Conservation (phyloP, 2,888 invertebrate species). For the Fabriciana adippe region DNA sequence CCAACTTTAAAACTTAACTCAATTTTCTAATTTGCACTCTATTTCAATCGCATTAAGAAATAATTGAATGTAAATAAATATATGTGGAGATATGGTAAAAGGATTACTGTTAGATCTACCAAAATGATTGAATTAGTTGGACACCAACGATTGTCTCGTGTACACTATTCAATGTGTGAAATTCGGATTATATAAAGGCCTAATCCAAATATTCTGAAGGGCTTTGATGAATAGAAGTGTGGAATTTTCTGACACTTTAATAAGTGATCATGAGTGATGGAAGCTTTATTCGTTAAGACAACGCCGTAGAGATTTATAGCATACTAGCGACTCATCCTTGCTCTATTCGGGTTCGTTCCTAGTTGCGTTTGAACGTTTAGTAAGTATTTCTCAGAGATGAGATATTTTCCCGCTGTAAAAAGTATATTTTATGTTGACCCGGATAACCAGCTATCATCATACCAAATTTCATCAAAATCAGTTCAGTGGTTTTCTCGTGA, state of each 20-base stretch:
- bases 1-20: constrained; percentile 38
- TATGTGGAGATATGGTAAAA: constrained; percentile 48
- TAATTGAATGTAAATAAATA: constrained; percentile 12
- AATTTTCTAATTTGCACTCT: constrained; percentile 45
- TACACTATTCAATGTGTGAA: constrained; percentile 48
- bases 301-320: constrained; percentile 30
- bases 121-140: constrained; percentile 36
- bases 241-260: constrained; percentile 44
- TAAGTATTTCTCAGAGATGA: too few relatives aligned
- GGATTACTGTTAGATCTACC: constrained; percentile 55
- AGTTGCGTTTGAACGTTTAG: too few relatives aligned
- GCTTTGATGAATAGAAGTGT: constrained; percentile 45
- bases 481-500: too few relatives aligned
- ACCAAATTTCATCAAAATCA: too few relatives aligned
- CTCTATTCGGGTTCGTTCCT: too few relatives aligned
- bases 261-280: constrained; percentile 47
- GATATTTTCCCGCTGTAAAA: too few relatives aligned
- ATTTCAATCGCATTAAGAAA: constrained; percentile 28
- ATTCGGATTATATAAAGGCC: constrained; percentile 49
- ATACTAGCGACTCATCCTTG: not conserved
- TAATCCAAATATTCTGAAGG: constrained; percentile 43
- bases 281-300: constrained; percentile 48
- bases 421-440: too few relatives aligned
- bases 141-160: constrained; percentile 35
- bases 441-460: too few relatives aligned